These are phyloP conservation scores for Cyrtonyx montezumae DNA, from an alignment of 2,113 vertebrate genomes.

Conservation along the genomic window DNA sequence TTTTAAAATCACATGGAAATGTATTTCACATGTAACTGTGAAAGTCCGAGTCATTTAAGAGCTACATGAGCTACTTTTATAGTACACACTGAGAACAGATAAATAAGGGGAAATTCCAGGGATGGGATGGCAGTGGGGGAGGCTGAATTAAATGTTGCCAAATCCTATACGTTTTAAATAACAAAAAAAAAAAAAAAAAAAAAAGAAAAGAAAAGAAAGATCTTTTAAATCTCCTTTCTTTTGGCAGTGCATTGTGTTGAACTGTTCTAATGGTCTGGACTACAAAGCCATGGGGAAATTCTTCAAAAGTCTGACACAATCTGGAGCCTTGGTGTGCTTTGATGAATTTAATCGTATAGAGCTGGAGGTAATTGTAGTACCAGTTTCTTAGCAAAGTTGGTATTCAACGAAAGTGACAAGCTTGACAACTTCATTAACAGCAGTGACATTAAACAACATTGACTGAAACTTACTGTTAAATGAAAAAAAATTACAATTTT, in stretches of 20 bases:
- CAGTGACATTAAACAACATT: constrained; percentile 73
- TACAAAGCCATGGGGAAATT: constrained; percentile 77
- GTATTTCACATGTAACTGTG: neutral
- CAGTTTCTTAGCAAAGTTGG: constrained; percentile 76
- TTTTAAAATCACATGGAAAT: constrained; percentile 22
- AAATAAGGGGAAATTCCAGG: neutral
- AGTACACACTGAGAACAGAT: neutral
- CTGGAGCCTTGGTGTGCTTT: constrained; percentile 74
- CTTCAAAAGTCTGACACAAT: constrained; percentile 74
- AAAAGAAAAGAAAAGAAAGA: neutral
- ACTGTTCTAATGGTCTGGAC: constrained; percentile 57
- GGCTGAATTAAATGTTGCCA: neutral
- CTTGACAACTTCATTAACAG: constrained; percentile 81
- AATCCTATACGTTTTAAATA: constrained; percentile 31
- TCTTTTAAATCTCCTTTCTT: constrained; percentile 48
- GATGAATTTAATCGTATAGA: constrained; percentile 79
- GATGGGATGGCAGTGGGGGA: fast-evolving
- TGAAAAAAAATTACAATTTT: constrained; percentile 37
- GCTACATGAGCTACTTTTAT: neutral
- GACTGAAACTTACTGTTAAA: constrained; percentile 71
- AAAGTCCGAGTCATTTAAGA: neutral
- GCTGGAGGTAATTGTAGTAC: constrained; percentile 78
- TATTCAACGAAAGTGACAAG: constrained; percentile 76
- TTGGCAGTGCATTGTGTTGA: constrained; percentile 40
- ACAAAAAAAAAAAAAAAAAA: neutral